These are phyloP conservation scores for Hydrocynus forskahlii DNA, from an alignment of 2,797 vertebrate species.

Conservation along the genomic window DNA sequence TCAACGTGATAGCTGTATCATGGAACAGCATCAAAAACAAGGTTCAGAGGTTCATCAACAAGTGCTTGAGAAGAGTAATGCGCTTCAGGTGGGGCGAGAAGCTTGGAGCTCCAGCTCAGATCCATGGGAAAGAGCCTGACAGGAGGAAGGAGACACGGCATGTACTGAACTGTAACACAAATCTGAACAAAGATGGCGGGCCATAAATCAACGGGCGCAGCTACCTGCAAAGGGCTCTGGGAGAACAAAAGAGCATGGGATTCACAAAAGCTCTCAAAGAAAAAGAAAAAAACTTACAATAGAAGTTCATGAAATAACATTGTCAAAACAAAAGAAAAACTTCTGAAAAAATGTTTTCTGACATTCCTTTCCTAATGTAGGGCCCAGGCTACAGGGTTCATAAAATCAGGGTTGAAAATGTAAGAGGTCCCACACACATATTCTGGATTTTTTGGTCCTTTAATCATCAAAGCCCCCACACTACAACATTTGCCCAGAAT, in stretches of 20 bases:
- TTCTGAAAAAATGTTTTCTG: background rate
- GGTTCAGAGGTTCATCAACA: slow-evolving; percentile 56
- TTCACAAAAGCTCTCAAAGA: background rate
- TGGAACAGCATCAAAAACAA: slow-evolving; percentile 57
- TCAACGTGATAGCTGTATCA: slow-evolving; percentile 28
- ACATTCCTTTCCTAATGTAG: too few relatives aligned
- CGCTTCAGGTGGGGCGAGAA: slow-evolving; percentile 67
- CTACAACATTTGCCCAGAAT: background rate
- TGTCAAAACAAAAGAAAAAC: too few relatives aligned
- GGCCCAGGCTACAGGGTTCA: background rate
- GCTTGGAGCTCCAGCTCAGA: slow-evolving; percentile 41
- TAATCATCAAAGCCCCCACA: background rate
- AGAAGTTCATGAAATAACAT: background rate
- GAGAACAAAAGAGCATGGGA: slow-evolving; percentile 6
- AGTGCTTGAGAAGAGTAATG: slow-evolving; percentile 56
- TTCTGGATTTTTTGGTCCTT: background rate
- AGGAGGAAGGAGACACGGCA: slow-evolving; percentile 32
- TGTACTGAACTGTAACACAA: slow-evolving; percentile 20
- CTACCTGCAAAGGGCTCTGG: slow-evolving; percentile 12
- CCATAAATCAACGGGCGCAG: slow-evolving; percentile 32
- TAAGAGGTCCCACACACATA: background rate
- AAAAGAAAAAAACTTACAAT: too few relatives aligned
- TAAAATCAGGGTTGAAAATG: background rate
- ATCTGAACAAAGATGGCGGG: background rate
- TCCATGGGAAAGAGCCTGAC: slow-evolving; percentile 54